These are phyloP conservation scores for Rhagium mordax DNA, from an alignment of 2,888 invertebrate genomes.

Conservation along the genomic window DNA sequence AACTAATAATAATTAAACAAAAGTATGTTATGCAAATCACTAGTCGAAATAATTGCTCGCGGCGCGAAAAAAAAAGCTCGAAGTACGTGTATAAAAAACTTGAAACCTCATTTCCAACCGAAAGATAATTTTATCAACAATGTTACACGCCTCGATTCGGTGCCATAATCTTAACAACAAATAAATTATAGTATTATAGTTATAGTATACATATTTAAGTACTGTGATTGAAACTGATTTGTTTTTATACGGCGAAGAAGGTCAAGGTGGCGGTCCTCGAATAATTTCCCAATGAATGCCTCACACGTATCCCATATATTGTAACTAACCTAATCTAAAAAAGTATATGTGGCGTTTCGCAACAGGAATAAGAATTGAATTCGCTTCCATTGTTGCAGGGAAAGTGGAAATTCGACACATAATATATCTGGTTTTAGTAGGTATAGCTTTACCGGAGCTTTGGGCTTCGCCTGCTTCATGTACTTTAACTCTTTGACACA, in stretches of 20 bases:
- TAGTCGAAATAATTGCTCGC: conserved; percentile 13
- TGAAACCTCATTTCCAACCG: not conserved
- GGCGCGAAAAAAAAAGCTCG: not conserved
- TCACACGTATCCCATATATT: not conserved
- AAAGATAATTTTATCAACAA: not conserved
- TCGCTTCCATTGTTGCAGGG: not conserved
- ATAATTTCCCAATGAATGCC: not conserved
- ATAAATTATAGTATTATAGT: not conserved
- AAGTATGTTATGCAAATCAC: conserved; percentile 29
- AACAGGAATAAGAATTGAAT: not conserved
- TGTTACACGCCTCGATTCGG: not conserved
- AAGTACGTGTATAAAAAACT: not conserved
- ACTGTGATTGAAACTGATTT: not conserved
- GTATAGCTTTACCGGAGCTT: too few species aligned
- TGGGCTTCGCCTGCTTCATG: too few species aligned
- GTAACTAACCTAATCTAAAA: not conserved
- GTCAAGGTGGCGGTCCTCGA: not conserved
- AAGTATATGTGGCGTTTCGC: not conserved
- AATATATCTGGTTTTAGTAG: too few species aligned
- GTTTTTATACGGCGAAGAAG: not conserved
- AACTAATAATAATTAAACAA: not conserved
- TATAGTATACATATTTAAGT: not conserved
- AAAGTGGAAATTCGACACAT: not conserved
- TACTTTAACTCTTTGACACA: too few species aligned
- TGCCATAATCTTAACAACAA: not conserved